Evolutionary conservation across 2,113 vertebrate genomes (phyloP).

Genomic region (Boleophthalmus pectinirostris): DNA sequence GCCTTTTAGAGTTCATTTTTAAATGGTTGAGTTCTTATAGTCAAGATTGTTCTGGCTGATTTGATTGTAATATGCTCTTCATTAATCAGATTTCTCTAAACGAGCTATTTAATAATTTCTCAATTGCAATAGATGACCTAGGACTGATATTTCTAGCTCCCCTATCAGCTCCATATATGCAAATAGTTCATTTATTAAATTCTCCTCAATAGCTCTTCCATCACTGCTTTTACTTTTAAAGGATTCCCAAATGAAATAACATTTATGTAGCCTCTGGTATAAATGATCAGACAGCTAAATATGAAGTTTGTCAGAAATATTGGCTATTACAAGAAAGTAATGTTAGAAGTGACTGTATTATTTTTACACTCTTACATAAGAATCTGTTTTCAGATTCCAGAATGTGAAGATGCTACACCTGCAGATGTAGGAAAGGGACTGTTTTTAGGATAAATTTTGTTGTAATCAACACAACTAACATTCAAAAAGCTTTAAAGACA

Average conservation of each 20-base stretch:
- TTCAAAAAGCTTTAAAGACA: too few species aligned
- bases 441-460: too few species aligned
- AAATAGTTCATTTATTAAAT: neutral
- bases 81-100: neutral
- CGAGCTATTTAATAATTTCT: neutral
- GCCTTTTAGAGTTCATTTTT: slow-evolving; percentile 16
- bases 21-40: slow-evolving; percentile 4
- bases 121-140: neutral
- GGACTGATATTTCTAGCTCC: neutral
- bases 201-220: neutral
- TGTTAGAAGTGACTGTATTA: too few species aligned
- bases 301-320: too few species aligned
- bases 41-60: slow-evolving; percentile 2
- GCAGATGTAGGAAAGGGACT: too few species aligned
- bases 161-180: neutral
- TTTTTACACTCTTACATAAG: too few species aligned
- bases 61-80: neutral
- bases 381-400: too few species aligned
- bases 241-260: neutral
- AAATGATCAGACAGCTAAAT: too few species aligned
- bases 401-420: too few species aligned
- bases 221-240: neutral
- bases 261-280: neutral
- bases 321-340: too few species aligned
- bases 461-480: too few species aligned